Evolutionary conservation across 23 tunicate genomes (phyloP), one percentile per base, ranked within the genome.

Genomic region (Styela clava): DNA sequence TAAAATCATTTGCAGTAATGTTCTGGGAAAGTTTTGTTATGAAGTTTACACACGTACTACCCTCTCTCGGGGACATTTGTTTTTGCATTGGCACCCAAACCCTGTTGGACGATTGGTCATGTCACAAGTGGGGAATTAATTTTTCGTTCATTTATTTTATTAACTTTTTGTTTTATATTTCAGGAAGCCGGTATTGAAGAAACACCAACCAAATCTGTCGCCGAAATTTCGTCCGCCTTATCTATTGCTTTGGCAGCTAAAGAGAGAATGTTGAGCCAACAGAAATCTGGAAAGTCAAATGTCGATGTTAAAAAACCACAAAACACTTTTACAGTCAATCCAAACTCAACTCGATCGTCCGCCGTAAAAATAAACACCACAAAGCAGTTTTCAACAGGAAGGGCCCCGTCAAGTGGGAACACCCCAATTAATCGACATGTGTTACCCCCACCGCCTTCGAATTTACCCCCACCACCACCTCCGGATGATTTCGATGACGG

Each of bases 181-280:
- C 12, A 44, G 56, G 56, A 44, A 5, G 56, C 12, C 12, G 56
- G 56, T 5, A 44, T 44, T 12, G 77, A 71, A 71, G 77, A 71
- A 5, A 71, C 77, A 16, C 31, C 52, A 44, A 1, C 81, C 7
- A 76, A 76, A n/a, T 27, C 81, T 24, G 81, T 76, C 1, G 31
- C 24, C n/a, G 81, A 76, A 44, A n/a, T 76, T 7, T 76, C 81
- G 63, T 44, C 81, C 33, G 81, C 81, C 23, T 2, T 76, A 25
- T 73, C 93, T 27, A 31, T 91, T 28, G 97, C 97, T 1, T 74
- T 91, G 20, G 97, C 90, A 21, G 97, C 97, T 5, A 91, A 91
- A 68, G 86, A 82, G 69, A 85, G 87, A n/a, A 85, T 69, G 25
- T 33, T 86, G 32, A 35, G 72, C 24, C 93, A 88, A 35, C 32